These are phyloP conservation scores for Cirrhinus molitorella DNA, from an alignment of 2,797 vertebrate species.

Conservation along the genomic window DNA sequence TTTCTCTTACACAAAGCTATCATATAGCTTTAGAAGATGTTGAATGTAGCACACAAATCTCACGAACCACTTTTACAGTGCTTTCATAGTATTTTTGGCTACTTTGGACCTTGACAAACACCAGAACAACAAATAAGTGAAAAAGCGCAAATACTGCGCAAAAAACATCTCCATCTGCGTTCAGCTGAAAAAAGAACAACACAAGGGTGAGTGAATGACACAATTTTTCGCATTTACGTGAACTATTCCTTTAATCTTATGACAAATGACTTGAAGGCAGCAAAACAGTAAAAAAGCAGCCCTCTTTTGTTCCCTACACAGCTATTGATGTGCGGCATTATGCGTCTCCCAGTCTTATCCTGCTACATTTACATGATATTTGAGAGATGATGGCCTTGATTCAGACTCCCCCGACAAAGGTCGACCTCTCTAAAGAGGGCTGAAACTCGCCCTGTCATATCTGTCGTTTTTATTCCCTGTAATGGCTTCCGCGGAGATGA, in stretches of 20 bases:
- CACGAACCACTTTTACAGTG: neutral
- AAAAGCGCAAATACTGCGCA: neutral
- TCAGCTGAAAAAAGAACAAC: neutral
- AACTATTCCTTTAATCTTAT: constrained; percentile 2
- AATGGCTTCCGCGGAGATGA: constrained; percentile 27
- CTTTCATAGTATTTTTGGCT: no score
- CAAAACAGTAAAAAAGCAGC: neutral
- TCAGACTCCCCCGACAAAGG: constrained; percentile 16
- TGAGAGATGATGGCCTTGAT: constrained; percentile 29
- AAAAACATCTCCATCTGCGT: neutral
- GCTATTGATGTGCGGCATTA: constrained; percentile 5
- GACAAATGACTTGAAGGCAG: constrained; percentile 8
- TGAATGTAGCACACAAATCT: neutral
- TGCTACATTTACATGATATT: constrained; percentile 23
- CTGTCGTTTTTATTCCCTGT: constrained; percentile 3
- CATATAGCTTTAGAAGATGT: neutral
- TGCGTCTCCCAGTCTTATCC: neutral
- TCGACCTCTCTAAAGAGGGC: constrained; percentile 34
- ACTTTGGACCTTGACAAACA: constrained; percentile 2
- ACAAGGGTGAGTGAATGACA: neutral
- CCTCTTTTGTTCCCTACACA: neutral
- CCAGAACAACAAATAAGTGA: neutral
- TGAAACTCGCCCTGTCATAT: constrained; percentile 16
- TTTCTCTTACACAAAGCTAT: neutral
- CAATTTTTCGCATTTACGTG: neutral